phyloP scores from a whole-genome alignment of 2,888 invertebrate species.

The Drosophila histrio region DNA sequence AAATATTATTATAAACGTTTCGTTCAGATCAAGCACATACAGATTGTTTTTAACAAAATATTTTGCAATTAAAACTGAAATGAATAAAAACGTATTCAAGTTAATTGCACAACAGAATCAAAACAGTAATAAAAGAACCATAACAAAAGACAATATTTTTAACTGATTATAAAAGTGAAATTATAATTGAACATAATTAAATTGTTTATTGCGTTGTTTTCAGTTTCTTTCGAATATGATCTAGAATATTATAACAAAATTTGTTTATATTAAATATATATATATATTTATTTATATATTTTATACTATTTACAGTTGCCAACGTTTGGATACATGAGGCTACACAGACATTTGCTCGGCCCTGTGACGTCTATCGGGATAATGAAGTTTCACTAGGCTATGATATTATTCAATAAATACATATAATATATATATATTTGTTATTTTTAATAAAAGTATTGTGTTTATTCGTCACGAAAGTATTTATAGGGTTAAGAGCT shows the following conservation, averaged over 20 bases:
- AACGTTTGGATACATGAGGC: slow-evolving; percentile 95
- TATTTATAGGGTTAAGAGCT: slow-evolving; percentile 53
- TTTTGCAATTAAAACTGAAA: not conserved
- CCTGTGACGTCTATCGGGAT: slow-evolving; percentile 84
- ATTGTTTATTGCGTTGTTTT: no score
- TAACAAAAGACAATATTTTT: not conserved
- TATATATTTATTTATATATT: not conserved
- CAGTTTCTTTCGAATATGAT: no score
- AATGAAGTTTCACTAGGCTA: slow-evolving; percentile 75
- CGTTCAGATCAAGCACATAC: not conserved
- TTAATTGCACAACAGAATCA: no score
- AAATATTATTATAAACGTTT: not conserved
- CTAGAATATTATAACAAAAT: not conserved
- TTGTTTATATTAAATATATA: not conserved
- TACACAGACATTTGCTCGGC: slow-evolving; percentile 90
- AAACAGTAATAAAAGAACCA: not conserved
- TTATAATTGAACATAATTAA: no score
- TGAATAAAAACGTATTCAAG: not conserved
- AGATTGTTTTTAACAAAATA: not conserved
- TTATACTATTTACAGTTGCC: slow-evolving; percentile 85
- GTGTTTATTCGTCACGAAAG: not conserved
- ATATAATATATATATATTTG: slow-evolving; percentile 18
- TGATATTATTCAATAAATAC: slow-evolving; percentile 68
- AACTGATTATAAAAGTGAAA: no score
- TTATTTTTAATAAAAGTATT: slow-evolving; percentile 11